Evolutionary conservation across 2,113 vertebrate species (phyloP).

Genomic region (Pelecanoides urinatrix): DNA sequence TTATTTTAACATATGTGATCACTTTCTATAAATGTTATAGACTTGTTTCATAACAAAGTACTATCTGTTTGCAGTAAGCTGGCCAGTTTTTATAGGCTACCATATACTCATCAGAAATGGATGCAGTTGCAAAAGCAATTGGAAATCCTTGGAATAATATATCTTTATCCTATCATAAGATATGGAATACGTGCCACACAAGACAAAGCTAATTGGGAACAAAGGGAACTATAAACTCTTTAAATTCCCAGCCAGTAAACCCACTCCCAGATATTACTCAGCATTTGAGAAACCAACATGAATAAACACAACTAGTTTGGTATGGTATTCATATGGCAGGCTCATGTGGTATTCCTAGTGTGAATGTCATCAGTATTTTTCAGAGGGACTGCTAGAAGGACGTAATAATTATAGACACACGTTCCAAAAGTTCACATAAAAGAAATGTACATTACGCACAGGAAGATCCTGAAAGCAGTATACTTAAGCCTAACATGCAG

Average conservation of each 20-base stretch:
- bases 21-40: neutral
- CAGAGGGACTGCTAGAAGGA: neutral
- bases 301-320: neutral
- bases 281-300: neutral
- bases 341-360: neutral
- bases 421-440: neutral
- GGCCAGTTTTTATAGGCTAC: neutral
- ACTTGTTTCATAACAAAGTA: neutral
- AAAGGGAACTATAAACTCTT: neutral
- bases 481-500: neutral
- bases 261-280: neutral
- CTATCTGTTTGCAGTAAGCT: neutral
- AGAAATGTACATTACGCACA: neutral
- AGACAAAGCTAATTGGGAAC: neutral
- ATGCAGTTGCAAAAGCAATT: neutral
- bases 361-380: neutral
- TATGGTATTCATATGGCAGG: neutral
- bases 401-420: neutral
- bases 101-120: neutral
- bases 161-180: neutral
- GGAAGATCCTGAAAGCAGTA: neutral
- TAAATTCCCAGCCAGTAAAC: neutral
- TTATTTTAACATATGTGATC: neutral
- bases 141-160: neutral
- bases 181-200: accelerated